A percentile compares a stretch with the other conserved stretches of the same genome.
phyloP scores from a whole-genome alignment of 2,113 vertebrate species.

The Nymphicus hollandicus region DNA sequence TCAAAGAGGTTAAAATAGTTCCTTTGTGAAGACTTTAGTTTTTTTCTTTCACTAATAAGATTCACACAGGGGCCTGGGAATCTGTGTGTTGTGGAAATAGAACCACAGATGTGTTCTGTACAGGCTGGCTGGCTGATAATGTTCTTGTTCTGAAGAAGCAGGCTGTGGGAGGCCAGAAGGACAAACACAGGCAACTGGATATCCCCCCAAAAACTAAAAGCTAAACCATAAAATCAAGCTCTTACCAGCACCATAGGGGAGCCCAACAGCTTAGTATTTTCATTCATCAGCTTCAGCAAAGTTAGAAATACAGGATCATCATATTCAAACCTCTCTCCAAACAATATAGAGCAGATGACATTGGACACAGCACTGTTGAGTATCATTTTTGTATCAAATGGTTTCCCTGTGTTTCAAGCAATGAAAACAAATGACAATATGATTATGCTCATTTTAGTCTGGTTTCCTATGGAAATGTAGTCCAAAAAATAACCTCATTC shows the following conservation, averaged over 20 bases:
- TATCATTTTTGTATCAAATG: conserved; percentile 54
- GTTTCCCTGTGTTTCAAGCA: conserved; percentile 55
- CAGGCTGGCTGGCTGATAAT: not conserved
- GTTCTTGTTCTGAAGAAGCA: not conserved
- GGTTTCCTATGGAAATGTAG: not conserved
- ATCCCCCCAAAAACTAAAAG: not conserved
- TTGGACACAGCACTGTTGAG: conserved; percentile 70
- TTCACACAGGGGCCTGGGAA: not conserved
- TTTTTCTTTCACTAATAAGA: not conserved
- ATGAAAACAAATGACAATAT: not conserved
- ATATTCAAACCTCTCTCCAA: conserved; percentile 75
- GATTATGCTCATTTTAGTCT: not conserved
- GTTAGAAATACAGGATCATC: conserved; percentile 58
- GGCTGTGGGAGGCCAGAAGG: not conserved
- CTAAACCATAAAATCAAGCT: not conserved
- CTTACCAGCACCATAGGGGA: conserved; percentile 66
- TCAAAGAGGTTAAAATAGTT: not conserved
- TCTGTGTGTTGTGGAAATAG: not conserved
- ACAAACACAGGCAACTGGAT: not conserved
- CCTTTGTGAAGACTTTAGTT: not conserved
- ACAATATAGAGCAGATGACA: conserved; percentile 70
- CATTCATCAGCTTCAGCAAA: conserved; percentile 61
- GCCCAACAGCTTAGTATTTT: conserved; percentile 49
- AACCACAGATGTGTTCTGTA: not conserved
- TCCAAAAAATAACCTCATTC: not conserved